phyloP scores from a whole-genome alignment of 2,888 invertebrate genomes.

The Drosophila differens region DNA sequence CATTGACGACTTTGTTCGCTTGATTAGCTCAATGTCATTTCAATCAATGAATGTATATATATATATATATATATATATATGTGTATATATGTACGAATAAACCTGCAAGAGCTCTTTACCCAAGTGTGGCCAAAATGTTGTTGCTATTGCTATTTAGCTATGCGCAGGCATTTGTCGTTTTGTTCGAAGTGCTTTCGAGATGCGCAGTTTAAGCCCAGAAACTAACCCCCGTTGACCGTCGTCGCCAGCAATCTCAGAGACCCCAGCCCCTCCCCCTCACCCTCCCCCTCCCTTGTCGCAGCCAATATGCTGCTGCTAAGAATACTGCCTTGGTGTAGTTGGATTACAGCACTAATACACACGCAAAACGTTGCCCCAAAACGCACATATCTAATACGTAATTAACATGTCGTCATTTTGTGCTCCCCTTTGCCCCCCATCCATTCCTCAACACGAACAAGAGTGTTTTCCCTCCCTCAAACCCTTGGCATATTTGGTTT shows the following conservation, averaged over 20 bases:
- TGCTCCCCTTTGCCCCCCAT: not conserved
- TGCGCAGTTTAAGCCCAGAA: constrained; percentile 40
- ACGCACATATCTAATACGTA: constrained; percentile 52
- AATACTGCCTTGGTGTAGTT: constrained; percentile 25
- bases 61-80: not conserved
- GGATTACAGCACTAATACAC: constrained; percentile 8
- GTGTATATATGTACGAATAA: not conserved
- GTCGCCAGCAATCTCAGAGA: not conserved
- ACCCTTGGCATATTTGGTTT: constrained; percentile 20
- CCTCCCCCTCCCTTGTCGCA: not conserved
- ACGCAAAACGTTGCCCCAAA: constrained; percentile 7
- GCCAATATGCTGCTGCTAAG: constrained; percentile 1
- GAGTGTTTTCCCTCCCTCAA: not conserved
- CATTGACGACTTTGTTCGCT: constrained; percentile 27
- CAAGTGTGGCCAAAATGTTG: not conserved
- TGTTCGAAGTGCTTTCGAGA: constrained; percentile 1
- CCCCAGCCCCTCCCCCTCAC: not conserved
- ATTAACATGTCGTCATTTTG: constrained; percentile 54
- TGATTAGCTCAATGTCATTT: constrained; percentile 64
- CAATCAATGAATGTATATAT: constrained; percentile 45
- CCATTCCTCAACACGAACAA: not conserved
- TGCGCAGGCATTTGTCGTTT: constrained; percentile 15
- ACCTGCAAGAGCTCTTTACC: not conserved
- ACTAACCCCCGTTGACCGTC: constrained; percentile 20
- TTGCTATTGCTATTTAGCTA: constrained; percentile 1